Percentiles rank a stretch among this genome's conserved stretches.
These are phyloP conservation scores for Craterocephalus amniculus DNA, from an alignment of 2,797 vertebrate species.

Conservation along the genomic window DNA sequence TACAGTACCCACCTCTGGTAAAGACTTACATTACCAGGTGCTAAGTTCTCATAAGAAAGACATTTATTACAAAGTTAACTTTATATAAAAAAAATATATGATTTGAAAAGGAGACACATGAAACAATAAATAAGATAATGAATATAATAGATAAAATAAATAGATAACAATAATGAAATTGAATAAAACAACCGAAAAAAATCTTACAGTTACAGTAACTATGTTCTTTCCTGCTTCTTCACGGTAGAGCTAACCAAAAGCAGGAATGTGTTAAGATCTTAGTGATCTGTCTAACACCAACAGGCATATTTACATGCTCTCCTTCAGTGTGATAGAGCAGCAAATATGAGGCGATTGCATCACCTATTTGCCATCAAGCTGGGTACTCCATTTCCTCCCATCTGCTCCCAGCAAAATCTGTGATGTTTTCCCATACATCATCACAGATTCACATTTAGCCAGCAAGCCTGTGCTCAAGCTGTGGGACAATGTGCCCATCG, in stretches of 20 bases:
- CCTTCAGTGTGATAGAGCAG: conserved; percentile 60
- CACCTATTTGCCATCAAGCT: conserved; percentile 60
- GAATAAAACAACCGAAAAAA: too few relatives aligned
- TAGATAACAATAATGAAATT: neutral
- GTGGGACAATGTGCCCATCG: conserved; percentile 31
- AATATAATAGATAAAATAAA: too few relatives aligned
- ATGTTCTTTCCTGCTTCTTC: neutral
- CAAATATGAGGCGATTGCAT: conserved; percentile 56
- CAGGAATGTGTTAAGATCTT: conserved; percentile 11
- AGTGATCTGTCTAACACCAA: conserved; percentile 54
- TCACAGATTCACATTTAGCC: conserved; percentile 35
- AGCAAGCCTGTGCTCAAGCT: conserved; percentile 49
- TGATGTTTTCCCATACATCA: conserved; percentile 53
- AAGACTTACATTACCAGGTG: too few relatives aligned
- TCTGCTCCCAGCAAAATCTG: conserved; percentile 62
- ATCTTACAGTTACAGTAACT: too few relatives aligned
- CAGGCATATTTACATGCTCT: conserved; percentile 44
- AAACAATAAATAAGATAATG: too few relatives aligned
- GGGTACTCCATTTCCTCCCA: conserved; percentile 60
- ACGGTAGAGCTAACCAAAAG: conserved; percentile 15
- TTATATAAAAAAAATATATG: too few relatives aligned
- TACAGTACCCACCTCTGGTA: too few relatives aligned
- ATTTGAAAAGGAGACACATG: too few relatives aligned
- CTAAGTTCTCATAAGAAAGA: too few relatives aligned
- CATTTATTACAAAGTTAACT: too few relatives aligned